phyloP scores from a whole-genome alignment of 2,888 invertebrate genomes.

The Cosmopolites sordidus region DNA sequence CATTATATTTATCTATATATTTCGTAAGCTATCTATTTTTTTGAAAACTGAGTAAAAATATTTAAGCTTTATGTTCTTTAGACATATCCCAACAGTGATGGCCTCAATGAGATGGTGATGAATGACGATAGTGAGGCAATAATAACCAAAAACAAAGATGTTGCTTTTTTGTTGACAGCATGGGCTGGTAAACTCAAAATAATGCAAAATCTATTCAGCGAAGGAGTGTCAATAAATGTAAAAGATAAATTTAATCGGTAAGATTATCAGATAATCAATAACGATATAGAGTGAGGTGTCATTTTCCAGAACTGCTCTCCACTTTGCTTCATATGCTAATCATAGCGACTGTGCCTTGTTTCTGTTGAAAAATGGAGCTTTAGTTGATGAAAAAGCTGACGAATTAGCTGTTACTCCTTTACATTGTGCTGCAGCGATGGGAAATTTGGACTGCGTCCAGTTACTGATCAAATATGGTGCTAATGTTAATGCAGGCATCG shows the following conservation, averaged over 20 bases:
- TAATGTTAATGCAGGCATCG: conserved; percentile 70
- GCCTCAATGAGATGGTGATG: conserved; percentile 43
- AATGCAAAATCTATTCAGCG: conserved; percentile 52
- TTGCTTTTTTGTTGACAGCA: conserved; percentile 58
- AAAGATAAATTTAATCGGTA: conserved; percentile 67
- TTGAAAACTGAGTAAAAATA: too few species aligned
- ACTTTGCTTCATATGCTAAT: conserved; percentile 74
- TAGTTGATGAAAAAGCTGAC: conserved; percentile 67
- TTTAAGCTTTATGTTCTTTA: conserved; percentile 29
- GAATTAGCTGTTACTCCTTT: conserved; percentile 67
- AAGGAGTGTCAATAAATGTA: conserved; percentile 60
- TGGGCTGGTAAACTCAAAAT: conserved; percentile 59
- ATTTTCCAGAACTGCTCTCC: conserved; percentile 59
- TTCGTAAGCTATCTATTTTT: too few species aligned
- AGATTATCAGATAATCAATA: too few species aligned
- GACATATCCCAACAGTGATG: conserved; percentile 50
- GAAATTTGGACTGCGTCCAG: conserved; percentile 58
- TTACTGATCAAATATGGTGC: conserved; percentile 68
- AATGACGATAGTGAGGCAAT: conserved; percentile 50
- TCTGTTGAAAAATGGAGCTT: conserved; percentile 63
- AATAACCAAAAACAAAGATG: conserved; percentile 48
- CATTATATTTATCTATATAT: too few species aligned
- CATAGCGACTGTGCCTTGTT: conserved; percentile 67
- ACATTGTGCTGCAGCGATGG: conserved; percentile 71
- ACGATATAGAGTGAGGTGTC: neutral